Base-by-base conservation (phyloP, 2,888 invertebrate species). In the Dusona sp. region DNA sequence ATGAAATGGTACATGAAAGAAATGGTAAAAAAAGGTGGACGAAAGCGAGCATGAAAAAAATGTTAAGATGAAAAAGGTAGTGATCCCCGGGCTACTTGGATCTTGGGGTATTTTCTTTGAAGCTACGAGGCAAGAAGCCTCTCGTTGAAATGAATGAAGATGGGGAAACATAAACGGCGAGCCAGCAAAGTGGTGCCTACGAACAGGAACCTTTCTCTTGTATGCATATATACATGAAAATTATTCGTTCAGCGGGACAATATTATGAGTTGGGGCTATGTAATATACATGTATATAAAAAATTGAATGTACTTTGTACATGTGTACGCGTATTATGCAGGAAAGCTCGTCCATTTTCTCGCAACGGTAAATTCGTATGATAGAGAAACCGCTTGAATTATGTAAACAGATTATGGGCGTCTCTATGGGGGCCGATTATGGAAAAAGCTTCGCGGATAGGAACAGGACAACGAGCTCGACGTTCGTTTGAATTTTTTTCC, bases 201-300 rank as follows among this genome's bases (percentile, higher is more conserved):
- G 67, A 77, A 51, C 48, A 67, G 77, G 38, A 78, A 42, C 36
- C 72, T 42, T 74, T 77, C 33, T 64, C 36, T 64, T 57, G 25
- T 57, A 61, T 70, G 57, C 42, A 22, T 79, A 79, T 72, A 79
- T 51, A 61, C 51, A 79, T 45, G 61, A 61, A 85, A 85, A 85
- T 85, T 82, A 82, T 85, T 82, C 85, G 74, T 82, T 82, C 85
- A 67, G 48, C 82, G 82, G 68, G 85, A 85, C 85, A 85, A 79
- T 85, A 82, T 85, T 82, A 78, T 74, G 79, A 79, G 72, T 61
- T 64, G 77, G 42, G 48, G 64, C 33, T 72, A 78, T 33, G 65
- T 64, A 33, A 36, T n/a, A 57, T 54, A 79, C 38, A 33, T 33
- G 33, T 64, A 36, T 22, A 65, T 61, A 75, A 33, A 48, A 33